A percentile compares a stretch with the other conserved stretches of the same genome.
Evolutionary conservation across 1,140 invertebrate genomes (phyloP).

Genomic region (Hycleus phaleratus): DNA sequence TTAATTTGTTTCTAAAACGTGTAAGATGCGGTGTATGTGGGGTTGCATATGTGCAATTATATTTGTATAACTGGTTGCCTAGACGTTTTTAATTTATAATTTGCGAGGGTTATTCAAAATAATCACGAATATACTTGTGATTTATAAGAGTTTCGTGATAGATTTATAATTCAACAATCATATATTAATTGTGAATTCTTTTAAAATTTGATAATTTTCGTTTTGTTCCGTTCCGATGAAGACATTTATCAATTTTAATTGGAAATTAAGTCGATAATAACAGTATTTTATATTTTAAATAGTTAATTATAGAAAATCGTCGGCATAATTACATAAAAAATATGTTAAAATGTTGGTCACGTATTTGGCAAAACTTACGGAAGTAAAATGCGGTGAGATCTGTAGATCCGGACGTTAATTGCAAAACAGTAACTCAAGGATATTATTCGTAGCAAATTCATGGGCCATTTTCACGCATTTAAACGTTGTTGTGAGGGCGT

Average conservation of each 20-base stretch:
- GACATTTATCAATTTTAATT: not conserved
- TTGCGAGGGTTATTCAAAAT: too few species aligned
- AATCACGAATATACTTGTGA: too few species aligned
- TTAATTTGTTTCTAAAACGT: too few species aligned
- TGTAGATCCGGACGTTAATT: conserved; percentile 17
- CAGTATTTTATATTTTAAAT: not conserved
- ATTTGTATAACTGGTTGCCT: too few species aligned
- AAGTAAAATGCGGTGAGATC: conserved; percentile 17
- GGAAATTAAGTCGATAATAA: not conserved
- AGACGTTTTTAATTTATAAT: too few species aligned
- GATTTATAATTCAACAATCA: too few species aligned
- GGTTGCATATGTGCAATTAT: too few species aligned
- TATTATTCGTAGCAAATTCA: conserved; percentile 33
- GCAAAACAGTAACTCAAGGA: conserved; percentile 25
- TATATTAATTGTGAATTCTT: too few species aligned
- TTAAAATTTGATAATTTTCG: not conserved
- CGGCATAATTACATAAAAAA: not conserved
- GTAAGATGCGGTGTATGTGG: too few species aligned
- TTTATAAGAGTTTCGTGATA: too few species aligned
- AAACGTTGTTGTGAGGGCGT: conserved; percentile 36
- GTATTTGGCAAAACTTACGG: conserved; percentile 1
- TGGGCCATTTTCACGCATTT: conserved; percentile 35
- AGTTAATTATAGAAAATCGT: not conserved
- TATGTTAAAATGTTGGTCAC: conserved; percentile 3
- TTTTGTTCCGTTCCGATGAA: not conserved